These are phyloP conservation scores for Leptonema lineaticorne DNA, from an alignment of 1,140 invertebrate genomes.

Conservation along the genomic window DNA sequence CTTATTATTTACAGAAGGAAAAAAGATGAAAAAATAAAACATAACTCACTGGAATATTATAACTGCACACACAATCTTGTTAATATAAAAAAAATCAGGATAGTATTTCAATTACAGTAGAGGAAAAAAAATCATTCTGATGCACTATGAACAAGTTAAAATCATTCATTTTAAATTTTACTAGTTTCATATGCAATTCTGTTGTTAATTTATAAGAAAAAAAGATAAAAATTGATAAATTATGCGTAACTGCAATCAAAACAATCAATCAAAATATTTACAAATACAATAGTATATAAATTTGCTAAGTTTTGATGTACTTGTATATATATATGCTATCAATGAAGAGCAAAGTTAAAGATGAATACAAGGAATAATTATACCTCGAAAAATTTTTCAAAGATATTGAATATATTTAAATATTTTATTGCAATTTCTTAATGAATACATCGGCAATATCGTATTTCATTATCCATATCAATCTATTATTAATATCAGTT, in stretches of 20 bases:
- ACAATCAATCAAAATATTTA: background rate
- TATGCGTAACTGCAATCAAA: too few species aligned
- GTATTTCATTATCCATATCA: too few species aligned
- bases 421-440: background rate
- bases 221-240: too few species aligned
- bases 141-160: constrained; percentile 19
- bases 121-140: constrained; percentile 13
- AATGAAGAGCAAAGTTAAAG: background rate
- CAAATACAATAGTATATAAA: background rate
- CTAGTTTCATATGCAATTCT: background rate
- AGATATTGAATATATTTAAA: background rate
- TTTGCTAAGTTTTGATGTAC: too few species aligned
- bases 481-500: background rate
- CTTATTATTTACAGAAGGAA: constrained; percentile 32
- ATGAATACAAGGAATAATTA: background rate
- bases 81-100: constrained; percentile 24
- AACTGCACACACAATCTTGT: constrained; percentile 32
- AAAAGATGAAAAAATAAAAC: constrained; percentile 18
- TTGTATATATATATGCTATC: background rate
- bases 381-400: too few species aligned
- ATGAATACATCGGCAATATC: background rate
- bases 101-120: background rate
- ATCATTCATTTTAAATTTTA: too few species aligned
- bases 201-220: background rate
- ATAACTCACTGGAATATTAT: constrained; percentile 32